Evolutionary conservation across 2,888 invertebrate species (phyloP), one percentile per base, ranked within the genome.

Genomic region (Cephonodes hylas): DNA sequence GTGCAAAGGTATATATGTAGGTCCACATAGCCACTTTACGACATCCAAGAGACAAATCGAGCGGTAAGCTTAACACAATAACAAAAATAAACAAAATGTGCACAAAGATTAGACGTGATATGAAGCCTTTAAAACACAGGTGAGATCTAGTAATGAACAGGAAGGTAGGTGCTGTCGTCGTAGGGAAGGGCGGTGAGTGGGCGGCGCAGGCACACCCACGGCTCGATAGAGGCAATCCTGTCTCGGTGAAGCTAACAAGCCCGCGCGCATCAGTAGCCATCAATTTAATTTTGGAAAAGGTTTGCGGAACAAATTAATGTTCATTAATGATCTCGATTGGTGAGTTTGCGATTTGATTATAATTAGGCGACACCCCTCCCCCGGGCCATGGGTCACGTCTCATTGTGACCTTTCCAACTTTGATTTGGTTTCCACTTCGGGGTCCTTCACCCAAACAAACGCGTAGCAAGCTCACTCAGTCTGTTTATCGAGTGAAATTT

Each of bases 351-450:
- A 75, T 71, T 77, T 76, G 74, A 45, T n/a, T n/a, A n/a, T 77
- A 71, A 77, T 77, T 75, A 66, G 74, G 81, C 79, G 83, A 79
- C 80, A 75, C 80, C 81, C 80, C 83, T 85, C 83, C 85, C 85
- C 80, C 81, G 81, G 93, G 91, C 93, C 86, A 91, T 91, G 93
- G 94, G 94, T 94, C 95, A 95, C 95, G 95, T 94, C 94, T 93
- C 93, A 91, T 86, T 91, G 95, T 95, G 95, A 94, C 94, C 94
- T 95, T 95, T 88, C 93, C 94, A 94, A 94, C 94, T 94, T 95
- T 95, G 95, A 95, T 96, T 96, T 96, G 96, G 96, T 96, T 96
- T 96, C 95, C 95, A 95, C 94, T 94, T 84, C 93, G 92, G 94
- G 94, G 93, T 93, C 93, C 89, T 93, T 93, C 86, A 93, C 93